A percentile compares a stretch with the other conserved stretches of the same genome.
These are phyloP conservation scores for Diadromus collaris DNA, from an alignment of 2,888 invertebrate species.

Conservation along the genomic window DNA sequence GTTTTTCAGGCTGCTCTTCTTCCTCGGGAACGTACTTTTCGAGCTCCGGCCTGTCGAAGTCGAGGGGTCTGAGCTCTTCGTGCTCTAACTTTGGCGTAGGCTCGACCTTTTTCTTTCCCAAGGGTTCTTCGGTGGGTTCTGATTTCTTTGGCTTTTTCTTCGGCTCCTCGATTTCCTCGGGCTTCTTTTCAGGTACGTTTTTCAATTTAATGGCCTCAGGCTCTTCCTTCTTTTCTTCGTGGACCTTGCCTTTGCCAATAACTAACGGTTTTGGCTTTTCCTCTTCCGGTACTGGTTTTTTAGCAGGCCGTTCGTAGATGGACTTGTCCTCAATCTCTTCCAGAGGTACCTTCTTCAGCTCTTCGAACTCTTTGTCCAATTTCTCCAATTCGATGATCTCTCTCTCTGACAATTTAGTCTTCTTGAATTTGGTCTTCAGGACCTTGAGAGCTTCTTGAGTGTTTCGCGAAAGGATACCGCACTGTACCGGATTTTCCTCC, in stretches of 20 bases:
- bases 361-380: constrained; percentile 81
- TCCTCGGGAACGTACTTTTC: constrained; percentile 76
- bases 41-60: constrained; percentile 76
- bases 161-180: constrained; percentile 74
- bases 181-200: constrained; percentile 75
- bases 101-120: constrained; percentile 69
- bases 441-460: constrained; percentile 86
- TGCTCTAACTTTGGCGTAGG: constrained; percentile 70
- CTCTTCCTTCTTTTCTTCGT: constrained; percentile 70
- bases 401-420: constrained; percentile 82
- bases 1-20: constrained; percentile 74
- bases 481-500: constrained; percentile 81
- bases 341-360: constrained; percentile 77
- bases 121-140: constrained; percentile 69
- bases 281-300: constrained; percentile 75
- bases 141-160: constrained; percentile 69
- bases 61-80: constrained; percentile 74
- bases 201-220: constrained; percentile 77
- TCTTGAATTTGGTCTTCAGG: constrained; percentile 83
- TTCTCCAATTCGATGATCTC: constrained; percentile 83
- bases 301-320: constrained; percentile 75
- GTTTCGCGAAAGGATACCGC: constrained; percentile 87
- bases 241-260: constrained; percentile 76
- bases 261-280: constrained; percentile 72
- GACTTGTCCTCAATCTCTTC: constrained; percentile 77